A percentile compares a stretch with the other conserved stretches of the same genome.
phyloP scores from a whole-genome alignment of 2,797 vertebrate species.

The Xenops minutus region DNA sequence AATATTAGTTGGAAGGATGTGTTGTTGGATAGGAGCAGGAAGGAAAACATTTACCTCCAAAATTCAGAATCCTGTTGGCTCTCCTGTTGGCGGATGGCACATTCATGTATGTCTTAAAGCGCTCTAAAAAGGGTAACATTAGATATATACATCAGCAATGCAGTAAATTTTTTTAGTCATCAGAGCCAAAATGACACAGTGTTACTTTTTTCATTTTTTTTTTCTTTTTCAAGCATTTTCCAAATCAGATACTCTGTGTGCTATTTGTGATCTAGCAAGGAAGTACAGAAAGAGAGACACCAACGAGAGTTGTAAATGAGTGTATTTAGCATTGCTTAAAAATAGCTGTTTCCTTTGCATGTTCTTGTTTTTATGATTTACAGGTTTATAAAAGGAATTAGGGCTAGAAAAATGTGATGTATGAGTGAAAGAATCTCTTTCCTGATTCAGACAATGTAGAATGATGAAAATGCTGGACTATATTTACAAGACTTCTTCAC shows the following conservation, averaged over 20 bases:
- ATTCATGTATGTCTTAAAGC: neutral
- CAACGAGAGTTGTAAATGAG: conserved; percentile 60
- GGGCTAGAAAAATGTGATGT: neutral
- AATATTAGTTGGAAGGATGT: neutral
- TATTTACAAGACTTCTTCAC: neutral
- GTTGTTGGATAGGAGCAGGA: neutral
- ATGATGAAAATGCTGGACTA: neutral
- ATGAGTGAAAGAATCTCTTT: conserved; percentile 14
- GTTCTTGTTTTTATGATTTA: conserved; percentile 57
- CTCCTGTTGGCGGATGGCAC: neutral
- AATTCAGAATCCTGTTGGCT: neutral
- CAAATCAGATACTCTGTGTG: conserved; percentile 24
- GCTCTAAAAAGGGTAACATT: neutral
- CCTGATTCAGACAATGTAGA: neutral
- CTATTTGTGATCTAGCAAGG: conserved; percentile 58
- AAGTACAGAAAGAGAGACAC: conserved; percentile 56
- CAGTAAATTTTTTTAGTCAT: neutral
- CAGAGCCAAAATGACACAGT: neutral
- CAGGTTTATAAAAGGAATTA: conserved; percentile 55
- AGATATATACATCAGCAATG: neutral
- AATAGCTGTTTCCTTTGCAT: conserved; percentile 62
- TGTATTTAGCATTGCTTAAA: conserved; percentile 63
- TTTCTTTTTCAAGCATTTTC: neutral
- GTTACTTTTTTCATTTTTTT: neutral
- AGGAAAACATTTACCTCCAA: neutral